These are phyloP conservation scores for Stratiomys singularior DNA, from an alignment of 2,888 invertebrate species.

Conservation along the genomic window DNA sequence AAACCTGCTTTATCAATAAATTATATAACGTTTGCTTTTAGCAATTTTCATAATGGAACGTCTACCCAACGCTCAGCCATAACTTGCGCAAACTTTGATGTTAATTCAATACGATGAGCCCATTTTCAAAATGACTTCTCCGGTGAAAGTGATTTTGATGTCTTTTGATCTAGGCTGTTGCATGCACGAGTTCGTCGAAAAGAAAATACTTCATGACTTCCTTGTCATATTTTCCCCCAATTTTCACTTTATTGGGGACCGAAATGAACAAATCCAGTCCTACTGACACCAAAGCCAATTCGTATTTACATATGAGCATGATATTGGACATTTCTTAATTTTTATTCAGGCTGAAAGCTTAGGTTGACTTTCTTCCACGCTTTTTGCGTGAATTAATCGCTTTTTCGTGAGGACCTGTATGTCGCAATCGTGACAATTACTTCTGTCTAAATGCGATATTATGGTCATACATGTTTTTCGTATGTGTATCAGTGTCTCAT, in stretches of 20 bases:
- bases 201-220: slow-evolving; percentile 33
- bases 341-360: background rate
- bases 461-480: background rate
- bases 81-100: background rate
- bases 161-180: background rate
- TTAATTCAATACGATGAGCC: too few species aligned
- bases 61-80: too few species aligned
- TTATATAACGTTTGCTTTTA: too few species aligned
- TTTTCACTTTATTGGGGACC: slow-evolving; percentile 6
- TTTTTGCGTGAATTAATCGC: slow-evolving; percentile 38
- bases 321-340: background rate
- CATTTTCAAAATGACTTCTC: background rate
- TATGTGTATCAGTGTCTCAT: background rate
- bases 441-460: background rate
- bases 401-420: slow-evolving; percentile 36
- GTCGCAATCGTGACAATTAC: slow-evolving; percentile 30
- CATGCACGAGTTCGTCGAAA: slow-evolving; percentile 10
- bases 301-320: slow-evolving; percentile 7
- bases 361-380: slow-evolving; percentile 22
- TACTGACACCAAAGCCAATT: slow-evolving; percentile 26
- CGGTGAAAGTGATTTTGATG: slow-evolving; percentile 22
- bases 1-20: too few species aligned
- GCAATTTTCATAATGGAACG: too few species aligned
- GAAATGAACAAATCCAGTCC: slow-evolving; percentile 10
- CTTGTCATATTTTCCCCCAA: slow-evolving; percentile 17